Evolutionary conservation across 2,888 invertebrate genomes (phyloP), one percentile per base, ranked within the genome.

Genomic region (Ferdinandea cuprea): DNA sequence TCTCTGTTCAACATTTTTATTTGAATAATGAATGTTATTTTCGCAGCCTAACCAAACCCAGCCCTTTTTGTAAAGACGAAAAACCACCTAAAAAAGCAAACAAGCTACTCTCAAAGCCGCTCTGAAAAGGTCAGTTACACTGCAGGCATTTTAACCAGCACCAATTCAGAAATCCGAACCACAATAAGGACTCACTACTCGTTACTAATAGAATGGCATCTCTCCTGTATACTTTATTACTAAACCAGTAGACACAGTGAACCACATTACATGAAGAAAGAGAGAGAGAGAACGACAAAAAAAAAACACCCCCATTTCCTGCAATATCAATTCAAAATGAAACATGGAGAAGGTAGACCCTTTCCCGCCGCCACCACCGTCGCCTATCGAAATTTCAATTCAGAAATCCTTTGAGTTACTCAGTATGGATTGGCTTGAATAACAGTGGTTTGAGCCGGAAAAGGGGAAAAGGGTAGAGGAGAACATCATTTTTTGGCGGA

Each of bases 401-500:
- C 19, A 19, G 30, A 66, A 52, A 66, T 21, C 52, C 42, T 54
- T 30, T 42, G 28, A 66, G 42, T 17, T 66, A 17, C 13, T 42
- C 65, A 19, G 5, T 25, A 32, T 25, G 48, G 35, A 21, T 25
- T 5, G 37, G 35, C 7, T n/a, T 44, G 28, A 11, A 11, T 9
- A n/a, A 17, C 25, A 37, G 52, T 8, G 42, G 40, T 52, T 52
- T 30, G 7, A 32, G 13, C 11, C 17, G 11, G 8, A 8, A 40
- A 32, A 19, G 19, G 59, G 11, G 8, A 8, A 40, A 32, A 19
- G 19, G 59, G 32, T 19, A 19, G 9, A 9, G n/a, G 15, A 32
- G 15, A 35, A 21, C n/a, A 44, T 66, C n/a, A n/a, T n/a, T n/a
- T 42, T 52, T 66, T 13, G 42, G 42, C 65, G 65, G 40, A 66